phyloP scores from a whole-genome alignment of 2,113 vertebrate genomes.

The Saccopteryx bilineata region DNA sequence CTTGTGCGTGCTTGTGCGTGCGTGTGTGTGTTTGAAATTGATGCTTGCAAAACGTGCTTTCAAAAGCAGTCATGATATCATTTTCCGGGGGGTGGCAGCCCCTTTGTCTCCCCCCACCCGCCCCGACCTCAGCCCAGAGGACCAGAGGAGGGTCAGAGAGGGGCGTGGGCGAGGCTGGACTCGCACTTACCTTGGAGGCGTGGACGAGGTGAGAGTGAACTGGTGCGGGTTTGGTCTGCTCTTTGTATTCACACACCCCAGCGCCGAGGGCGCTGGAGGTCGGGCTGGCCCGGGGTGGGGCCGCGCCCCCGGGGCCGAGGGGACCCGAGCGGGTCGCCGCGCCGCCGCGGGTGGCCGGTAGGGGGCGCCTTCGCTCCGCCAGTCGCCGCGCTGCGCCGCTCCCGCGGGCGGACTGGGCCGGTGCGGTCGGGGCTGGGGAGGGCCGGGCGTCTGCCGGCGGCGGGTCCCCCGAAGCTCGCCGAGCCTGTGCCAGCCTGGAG shows the following conservation, averaged over 20 bases:
- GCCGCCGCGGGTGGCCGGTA: conserved; percentile 79
- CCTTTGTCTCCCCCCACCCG: neutral
- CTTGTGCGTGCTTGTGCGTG: neutral
- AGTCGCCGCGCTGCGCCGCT: neutral
- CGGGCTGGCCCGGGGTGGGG: neutral
- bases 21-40: neutral
- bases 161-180: neutral
- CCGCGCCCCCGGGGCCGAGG: neutral
- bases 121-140: neutral
- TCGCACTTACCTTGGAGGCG: conserved; percentile 77
- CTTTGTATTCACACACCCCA: neutral
- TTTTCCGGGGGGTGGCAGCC: neutral
- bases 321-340: conserved; percentile 13
- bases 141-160: neutral
- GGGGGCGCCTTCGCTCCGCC: conserved; percentile 85
- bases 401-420: neutral
- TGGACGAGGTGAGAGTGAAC: conserved; percentile 57
- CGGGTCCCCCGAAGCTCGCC: neutral
- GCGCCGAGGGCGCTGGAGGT: neutral
- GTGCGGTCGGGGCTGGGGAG: neutral
- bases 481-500: neutral
- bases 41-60: conserved; percentile 70
- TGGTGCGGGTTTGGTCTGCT: conserved; percentile 52
- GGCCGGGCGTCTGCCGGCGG: neutral
- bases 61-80: conserved; percentile 34